Evolutionary conservation across 2,113 vertebrate species (phyloP).

Genomic region (Myotis lucifugus): DNA sequence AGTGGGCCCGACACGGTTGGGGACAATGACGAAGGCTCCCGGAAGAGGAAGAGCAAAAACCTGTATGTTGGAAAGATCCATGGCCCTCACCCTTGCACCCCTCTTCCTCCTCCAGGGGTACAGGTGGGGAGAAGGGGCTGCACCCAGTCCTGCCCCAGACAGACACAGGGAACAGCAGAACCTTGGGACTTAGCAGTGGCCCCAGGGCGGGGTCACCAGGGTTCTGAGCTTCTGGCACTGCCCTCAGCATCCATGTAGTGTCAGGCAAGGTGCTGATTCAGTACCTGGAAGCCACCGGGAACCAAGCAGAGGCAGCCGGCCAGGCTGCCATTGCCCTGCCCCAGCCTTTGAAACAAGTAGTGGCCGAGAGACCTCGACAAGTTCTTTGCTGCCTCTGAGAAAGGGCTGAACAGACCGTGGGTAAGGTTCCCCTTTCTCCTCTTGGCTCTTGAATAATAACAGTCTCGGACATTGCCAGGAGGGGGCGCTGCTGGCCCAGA

Average conservation of each 20-base stretch:
- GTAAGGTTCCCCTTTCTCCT: not conserved
- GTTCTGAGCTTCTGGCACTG: not conserved
- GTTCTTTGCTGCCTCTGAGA: not conserved
- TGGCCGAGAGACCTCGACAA: not conserved
- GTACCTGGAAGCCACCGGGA: not conserved
- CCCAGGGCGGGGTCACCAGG: not conserved
- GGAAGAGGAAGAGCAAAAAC: slow-evolving; percentile 93
- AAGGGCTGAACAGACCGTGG: not conserved
- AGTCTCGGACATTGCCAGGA: slow-evolving; percentile 32
- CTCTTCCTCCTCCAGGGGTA: not conserved
- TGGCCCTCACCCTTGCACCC: not conserved
- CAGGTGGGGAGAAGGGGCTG: not conserved
- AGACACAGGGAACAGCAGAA: not conserved
- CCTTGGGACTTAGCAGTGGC: not conserved
- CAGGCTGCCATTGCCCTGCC: not conserved
- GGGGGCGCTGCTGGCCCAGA: slow-evolving; percentile 49
- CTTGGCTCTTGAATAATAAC: not conserved
- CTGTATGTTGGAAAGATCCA: slow-evolving; percentile 87
- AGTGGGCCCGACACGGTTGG: slow-evolving; percentile 89
- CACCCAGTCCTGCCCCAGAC: not conserved
- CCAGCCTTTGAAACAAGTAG: not conserved
- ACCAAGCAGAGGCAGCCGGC: not conserved
- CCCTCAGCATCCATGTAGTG: not conserved
- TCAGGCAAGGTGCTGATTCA: not conserved
- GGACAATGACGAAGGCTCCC: slow-evolving; percentile 85